phyloP scores from a whole-genome alignment of 2,113 vertebrate species.

The Tachysurus fulvidraco region DNA sequence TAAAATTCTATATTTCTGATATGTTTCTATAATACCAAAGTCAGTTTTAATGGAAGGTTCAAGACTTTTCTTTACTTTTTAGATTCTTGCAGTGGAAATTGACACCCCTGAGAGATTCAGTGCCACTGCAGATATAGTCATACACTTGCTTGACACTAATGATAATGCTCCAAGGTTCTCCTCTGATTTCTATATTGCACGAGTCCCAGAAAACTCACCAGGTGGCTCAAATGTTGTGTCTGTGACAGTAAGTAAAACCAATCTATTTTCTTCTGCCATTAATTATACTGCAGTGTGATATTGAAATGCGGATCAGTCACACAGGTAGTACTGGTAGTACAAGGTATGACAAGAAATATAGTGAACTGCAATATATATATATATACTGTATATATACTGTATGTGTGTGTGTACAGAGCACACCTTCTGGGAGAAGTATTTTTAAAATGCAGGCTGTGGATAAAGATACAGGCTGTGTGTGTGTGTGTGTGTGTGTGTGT shows the following conservation, averaged over 20 bases:
- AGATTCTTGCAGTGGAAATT: conserved; percentile 86
- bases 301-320: conserved; percentile 53
- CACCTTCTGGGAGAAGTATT: conserved; percentile 83
- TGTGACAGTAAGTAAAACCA: conserved; percentile 75
- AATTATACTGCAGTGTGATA: conserved; percentile 60
- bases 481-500: too few relatives aligned
- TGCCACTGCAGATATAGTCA: conserved; percentile 80
- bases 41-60: neutral
- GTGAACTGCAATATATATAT: conserved; percentile 60
- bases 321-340: conserved; percentile 53
- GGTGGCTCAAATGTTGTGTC: conserved; percentile 82
- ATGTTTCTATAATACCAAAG: neutral
- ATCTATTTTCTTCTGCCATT: conserved; percentile 26
- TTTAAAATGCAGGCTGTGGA: conserved; percentile 83
- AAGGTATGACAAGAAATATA: conserved; percentile 58
- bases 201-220: conserved; percentile 81
- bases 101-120: conserved; percentile 85
- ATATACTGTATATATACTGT: conserved; percentile 47
- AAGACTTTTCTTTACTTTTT: conserved; percentile 14
- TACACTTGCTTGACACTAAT: conserved; percentile 82
- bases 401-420: conserved; percentile 70
- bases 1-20: neutral
- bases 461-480: conserved; percentile 82
- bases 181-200: conserved; percentile 82
- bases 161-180: conserved; percentile 84